These are phyloP conservation scores for Phenacoccus solenopsis DNA, from an alignment of 1,140 invertebrate genomes.

Conservation along the genomic window DNA sequence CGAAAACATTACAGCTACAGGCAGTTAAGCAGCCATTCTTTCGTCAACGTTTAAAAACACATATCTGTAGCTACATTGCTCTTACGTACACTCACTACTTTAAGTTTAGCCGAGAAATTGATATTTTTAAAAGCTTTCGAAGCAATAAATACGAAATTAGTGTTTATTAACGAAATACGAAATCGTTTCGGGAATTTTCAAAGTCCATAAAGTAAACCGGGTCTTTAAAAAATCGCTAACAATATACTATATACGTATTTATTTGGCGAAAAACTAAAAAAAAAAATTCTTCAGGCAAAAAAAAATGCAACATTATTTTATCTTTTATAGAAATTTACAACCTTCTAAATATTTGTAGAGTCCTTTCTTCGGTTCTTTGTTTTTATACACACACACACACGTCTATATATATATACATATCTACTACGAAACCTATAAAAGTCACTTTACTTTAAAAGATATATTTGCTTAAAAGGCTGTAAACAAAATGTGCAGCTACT, in stretches of 20 bases:
- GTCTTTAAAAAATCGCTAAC: background rate
- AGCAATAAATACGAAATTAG: background rate
- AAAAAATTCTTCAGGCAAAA: background rate
- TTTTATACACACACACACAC: too few relatives aligned
- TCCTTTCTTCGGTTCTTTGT: background rate
- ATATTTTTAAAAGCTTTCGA: background rate
- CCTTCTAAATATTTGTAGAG: background rate
- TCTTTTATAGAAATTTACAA: background rate
- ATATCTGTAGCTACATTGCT: too few relatives aligned
- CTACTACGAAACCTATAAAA: background rate
- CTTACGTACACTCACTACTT: background rate
- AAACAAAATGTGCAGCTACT: background rate
- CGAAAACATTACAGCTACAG: too few relatives aligned
- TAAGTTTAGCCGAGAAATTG: background rate
- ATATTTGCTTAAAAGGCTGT: conserved; percentile 2
- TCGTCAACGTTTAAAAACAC: too few relatives aligned
- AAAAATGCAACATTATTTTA: background rate
- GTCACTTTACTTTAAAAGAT: conserved; percentile 3
- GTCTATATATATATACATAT: too few relatives aligned
- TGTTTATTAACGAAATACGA: background rate
- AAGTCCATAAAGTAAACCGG: background rate
- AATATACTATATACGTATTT: background rate
- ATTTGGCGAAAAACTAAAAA: background rate
- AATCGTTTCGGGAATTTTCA: background rate
- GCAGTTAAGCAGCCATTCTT: too few relatives aligned